Conservation (phyloP, 2,113 vertebrate genomes). For the Stegostoma tigrinum region DNA sequence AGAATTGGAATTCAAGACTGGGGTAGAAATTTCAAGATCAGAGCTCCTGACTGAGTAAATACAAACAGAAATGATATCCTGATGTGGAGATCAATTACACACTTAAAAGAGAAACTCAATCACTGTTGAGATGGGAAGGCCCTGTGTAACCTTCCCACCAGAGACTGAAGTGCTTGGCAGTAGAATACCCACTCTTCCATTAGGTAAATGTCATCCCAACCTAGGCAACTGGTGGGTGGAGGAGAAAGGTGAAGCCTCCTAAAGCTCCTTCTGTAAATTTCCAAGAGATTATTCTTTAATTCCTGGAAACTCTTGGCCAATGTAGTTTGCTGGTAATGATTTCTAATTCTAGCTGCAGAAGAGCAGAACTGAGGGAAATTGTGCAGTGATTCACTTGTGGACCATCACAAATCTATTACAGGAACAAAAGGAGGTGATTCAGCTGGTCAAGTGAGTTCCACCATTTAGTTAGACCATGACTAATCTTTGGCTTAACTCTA, state of each 20-base stretch:
- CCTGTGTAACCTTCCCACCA: neutral
- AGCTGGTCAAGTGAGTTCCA: neutral
- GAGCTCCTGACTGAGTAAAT: no score
- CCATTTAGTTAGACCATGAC: no score
- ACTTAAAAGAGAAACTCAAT: neutral
- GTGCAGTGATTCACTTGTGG: neutral
- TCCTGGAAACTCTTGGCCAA: neutral
- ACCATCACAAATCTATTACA: neutral
- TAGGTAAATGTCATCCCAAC: no score
- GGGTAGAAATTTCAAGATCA: no score
- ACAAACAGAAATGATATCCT: no score
- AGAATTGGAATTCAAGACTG: no score
- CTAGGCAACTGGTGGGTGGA: no score
- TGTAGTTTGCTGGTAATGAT: neutral
- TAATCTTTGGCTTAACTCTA: neutral
- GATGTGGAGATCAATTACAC: no score
- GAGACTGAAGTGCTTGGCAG: no score
- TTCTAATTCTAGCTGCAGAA: neutral
- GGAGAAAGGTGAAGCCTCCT: no score
- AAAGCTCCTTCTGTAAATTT: neutral
- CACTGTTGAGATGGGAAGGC: neutral
- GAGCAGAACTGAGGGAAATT: neutral
- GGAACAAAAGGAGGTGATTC: neutral
- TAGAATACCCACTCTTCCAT: no score
- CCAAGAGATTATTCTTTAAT: neutral